Percentiles rank a stretch among this genome's conserved stretches.
Conservation (phyloP, 2,797 vertebrate species). For the Alauda arvensis region DNA sequence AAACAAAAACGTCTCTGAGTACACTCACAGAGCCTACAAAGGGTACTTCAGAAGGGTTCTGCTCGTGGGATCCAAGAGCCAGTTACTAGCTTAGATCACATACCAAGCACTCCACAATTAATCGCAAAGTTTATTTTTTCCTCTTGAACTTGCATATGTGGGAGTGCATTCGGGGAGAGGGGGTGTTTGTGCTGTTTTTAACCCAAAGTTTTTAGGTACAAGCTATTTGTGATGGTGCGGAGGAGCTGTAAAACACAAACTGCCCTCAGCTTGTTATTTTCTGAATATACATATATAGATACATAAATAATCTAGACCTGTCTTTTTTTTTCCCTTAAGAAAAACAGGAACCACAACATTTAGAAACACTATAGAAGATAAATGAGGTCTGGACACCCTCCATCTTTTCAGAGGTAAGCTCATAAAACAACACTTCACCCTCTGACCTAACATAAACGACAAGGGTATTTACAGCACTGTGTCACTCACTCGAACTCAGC, state of each 20-base stretch:
- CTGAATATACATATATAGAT: background rate
- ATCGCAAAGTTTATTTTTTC: background rate
- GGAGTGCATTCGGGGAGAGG: no score
- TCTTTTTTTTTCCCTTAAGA: background rate
- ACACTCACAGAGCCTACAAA: background rate
- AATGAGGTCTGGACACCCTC: background rate
- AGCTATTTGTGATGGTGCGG: background rate
- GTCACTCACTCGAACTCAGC: background rate
- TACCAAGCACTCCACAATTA: background rate
- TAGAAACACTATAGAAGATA: background rate
- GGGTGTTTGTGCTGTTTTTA: background rate
- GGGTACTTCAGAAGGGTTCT: background rate
- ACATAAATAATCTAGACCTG: background rate
- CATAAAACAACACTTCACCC: background rate
- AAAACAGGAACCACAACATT: background rate
- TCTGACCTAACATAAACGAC: background rate
- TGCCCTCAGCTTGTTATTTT: background rate
- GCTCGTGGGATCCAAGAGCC: background rate
- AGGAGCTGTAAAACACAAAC: background rate
- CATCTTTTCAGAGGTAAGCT: background rate
- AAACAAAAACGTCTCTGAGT: background rate
- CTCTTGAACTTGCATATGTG: background rate
- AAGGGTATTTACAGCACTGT: background rate
- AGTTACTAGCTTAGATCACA: background rate
- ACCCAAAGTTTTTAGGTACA: background rate